These are phyloP conservation scores for Oxyteleia sp. DNA, from an alignment of 2,888 invertebrate species.

Conservation along the genomic window DNA sequence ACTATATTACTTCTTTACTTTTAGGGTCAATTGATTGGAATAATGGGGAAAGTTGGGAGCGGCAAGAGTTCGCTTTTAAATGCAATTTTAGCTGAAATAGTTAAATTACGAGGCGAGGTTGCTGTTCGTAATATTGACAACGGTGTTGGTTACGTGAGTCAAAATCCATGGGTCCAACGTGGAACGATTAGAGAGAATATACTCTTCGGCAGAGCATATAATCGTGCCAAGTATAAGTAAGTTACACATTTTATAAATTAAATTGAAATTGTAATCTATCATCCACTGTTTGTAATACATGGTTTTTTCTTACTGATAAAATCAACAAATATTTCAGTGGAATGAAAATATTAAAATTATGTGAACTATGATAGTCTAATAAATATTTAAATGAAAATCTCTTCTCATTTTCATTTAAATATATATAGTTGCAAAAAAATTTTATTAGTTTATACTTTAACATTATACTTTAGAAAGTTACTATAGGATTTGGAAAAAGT, in stretches of 20 bases:
- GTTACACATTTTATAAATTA: conserved; percentile 55
- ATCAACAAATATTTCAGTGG: no score
- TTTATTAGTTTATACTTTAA: no score
- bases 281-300: conserved; percentile 1
- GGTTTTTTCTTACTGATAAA: no score
- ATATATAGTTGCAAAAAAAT: no score
- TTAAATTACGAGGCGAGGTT: conserved; percentile 91
- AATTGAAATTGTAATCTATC: not conserved
- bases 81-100: conserved; percentile 95
- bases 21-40: conserved; percentile 93
- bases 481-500: no score
- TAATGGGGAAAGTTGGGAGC: conserved; percentile 96
- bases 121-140: conserved; percentile 91
- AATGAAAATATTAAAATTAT: no score
- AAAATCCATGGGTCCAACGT: conserved; percentile 97
- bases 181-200: conserved; percentile 97
- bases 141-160: conserved; percentile 95
- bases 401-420: no score
- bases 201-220: conserved; percentile 95
- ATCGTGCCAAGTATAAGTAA: conserved; percentile 92
- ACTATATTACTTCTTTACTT: conserved; percentile 85
- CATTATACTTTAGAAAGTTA: no score
- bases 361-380: no score
- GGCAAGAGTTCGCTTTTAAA: conserved; percentile 96
- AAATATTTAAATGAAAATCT: no score